Conservation (phyloP, 2,113 vertebrate species). For the Thamnophis sirtalis region DNA sequence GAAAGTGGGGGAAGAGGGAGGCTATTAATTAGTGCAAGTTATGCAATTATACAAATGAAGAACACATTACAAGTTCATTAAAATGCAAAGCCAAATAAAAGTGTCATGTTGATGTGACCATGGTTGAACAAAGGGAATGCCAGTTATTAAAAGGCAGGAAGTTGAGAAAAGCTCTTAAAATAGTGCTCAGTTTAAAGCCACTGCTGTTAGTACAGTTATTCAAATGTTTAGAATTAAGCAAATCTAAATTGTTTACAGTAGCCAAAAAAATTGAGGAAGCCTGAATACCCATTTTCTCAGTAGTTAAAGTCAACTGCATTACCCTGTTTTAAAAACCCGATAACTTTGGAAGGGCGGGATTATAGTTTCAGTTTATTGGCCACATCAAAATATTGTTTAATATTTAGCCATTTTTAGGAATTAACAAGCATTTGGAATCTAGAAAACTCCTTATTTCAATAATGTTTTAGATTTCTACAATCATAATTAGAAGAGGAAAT, state of each 20-base stretch:
- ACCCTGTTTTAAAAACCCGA: neutral
- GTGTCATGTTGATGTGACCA: neutral
- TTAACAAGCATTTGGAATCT: neutral
- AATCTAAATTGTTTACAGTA: neutral
- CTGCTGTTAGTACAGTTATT: neutral
- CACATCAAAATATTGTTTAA: neutral
- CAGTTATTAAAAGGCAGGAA: neutral
- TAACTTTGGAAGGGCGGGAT: neutral
- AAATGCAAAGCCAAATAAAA: constrained; percentile 7
- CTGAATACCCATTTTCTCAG: neutral
- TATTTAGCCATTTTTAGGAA: neutral
- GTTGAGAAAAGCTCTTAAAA: neutral
- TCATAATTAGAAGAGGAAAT: neutral
- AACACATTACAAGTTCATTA: constrained; percentile 12
- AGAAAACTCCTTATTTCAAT: neutral
- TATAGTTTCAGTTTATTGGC: neutral
- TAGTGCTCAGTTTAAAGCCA: neutral
- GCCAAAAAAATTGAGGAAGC: neutral
- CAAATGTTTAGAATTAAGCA: neutral
- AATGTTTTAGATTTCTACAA: neutral
- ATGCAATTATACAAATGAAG: neutral
- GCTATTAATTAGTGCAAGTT: neutral
- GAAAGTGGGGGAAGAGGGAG: neutral
- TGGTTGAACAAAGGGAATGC: neutral
- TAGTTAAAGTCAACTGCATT: neutral